phyloP scores from a whole-genome alignment of 2,888 invertebrate species.

The Hyalella azteca region DNA sequence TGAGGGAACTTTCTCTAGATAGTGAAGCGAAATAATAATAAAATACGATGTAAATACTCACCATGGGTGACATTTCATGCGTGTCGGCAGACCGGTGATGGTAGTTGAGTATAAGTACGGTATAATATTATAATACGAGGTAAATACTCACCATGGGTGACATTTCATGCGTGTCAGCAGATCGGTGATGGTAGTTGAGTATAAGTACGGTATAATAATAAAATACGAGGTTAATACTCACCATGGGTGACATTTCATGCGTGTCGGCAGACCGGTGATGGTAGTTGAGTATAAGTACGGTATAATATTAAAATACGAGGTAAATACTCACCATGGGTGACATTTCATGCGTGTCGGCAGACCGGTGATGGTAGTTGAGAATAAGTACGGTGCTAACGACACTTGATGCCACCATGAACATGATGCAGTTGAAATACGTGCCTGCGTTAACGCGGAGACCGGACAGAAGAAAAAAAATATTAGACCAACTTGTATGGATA shows the following conservation, averaged over 20 bases:
- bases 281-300: slow-evolving; percentile 95
- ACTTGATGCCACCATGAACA: slow-evolving; percentile 99
- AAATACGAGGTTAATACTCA: too few relatives aligned
- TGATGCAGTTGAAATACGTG: slow-evolving; percentile 99
- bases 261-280: slow-evolving; percentile 96
- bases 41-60: too few relatives aligned
- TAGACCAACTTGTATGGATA: neutral
- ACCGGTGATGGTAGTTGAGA: slow-evolving; percentile 95
- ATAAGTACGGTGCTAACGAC: slow-evolving; percentile 96
- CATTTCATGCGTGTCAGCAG: slow-evolving; percentile 96
- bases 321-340: slow-evolving; percentile 92
- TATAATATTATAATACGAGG: too few relatives aligned
- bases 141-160: slow-evolving; percentile 92
- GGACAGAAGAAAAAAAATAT: slow-evolving; percentile 60
- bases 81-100: too few relatives aligned
- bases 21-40: too few relatives aligned
- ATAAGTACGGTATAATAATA: slow-evolving; percentile 96
- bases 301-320: too few relatives aligned
- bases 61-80: too few relatives aligned
- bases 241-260: slow-evolving; percentile 96
- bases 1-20: too few relatives aligned
- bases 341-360: slow-evolving; percentile 96
- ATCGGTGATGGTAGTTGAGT: slow-evolving; percentile 95
- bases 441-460: slow-evolving; percentile 68
- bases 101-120: too few relatives aligned